These are phyloP conservation scores for Paradisaea rubra DNA, from an alignment of 2,113 vertebrate genomes.

Conservation along the genomic window DNA sequence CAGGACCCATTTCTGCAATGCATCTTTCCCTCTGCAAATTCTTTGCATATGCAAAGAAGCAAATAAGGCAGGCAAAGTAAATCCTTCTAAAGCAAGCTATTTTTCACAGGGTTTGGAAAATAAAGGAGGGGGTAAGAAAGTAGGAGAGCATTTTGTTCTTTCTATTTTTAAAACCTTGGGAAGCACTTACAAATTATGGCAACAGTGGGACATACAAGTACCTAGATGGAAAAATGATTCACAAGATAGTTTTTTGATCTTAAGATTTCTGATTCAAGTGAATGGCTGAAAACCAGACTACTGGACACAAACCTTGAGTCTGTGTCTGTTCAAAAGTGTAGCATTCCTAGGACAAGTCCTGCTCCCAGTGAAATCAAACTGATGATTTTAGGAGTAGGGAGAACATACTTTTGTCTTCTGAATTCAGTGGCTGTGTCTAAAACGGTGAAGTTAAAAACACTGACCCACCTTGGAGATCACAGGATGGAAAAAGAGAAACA, in stretches of 20 bases:
- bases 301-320: background rate
- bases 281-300: background rate
- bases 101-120: conserved; percentile 48
- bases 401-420: background rate
- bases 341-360: background rate
- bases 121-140: background rate
- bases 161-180: conserved; percentile 58
- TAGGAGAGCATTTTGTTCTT: conserved; percentile 28
- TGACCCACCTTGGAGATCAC: background rate
- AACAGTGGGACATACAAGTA: background rate
- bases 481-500: background rate
- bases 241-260: background rate
- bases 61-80: conserved; percentile 26
- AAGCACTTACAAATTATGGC: background rate
- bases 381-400: background rate
- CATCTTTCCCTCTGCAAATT: background rate
- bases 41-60: background rate
- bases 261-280: background rate
- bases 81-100: background rate
- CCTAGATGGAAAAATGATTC: background rate
- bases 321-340: background rate
- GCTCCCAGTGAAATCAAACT: background rate
- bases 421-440: background rate
- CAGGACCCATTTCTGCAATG: background rate
- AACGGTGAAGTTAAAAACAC: background rate